Base-by-base conservation (phyloP, 2,888 invertebrate species). In the Drosophila meridionalis region DNA sequence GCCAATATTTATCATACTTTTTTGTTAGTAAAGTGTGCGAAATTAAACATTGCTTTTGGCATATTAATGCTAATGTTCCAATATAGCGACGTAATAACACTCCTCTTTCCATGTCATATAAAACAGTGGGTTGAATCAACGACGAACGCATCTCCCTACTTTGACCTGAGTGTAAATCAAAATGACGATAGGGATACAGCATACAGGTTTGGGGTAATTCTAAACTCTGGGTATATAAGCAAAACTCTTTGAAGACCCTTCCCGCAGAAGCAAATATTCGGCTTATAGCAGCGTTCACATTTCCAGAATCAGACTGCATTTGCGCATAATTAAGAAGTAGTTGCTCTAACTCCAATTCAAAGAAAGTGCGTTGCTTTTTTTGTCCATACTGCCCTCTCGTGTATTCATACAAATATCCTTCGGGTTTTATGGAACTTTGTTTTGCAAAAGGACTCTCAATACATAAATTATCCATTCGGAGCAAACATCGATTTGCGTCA, bases 211-310 rank as follows among this genome's bases (percentile, higher is more conserved):
- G 90, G 1, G 89, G 87, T 52, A 87, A 83, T 36, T 92, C 89
- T 55, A 92, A 76, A 36, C 84, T 90, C 47, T 92, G 89, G 0
- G 87, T 87, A 67, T 92, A 92, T 0, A 90, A 82, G 88, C 90
- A 91, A 59, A 92, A 92, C 60, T 92, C 92, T 0, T 82, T 69
- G 42, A 92, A 79, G 0, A 92, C 92, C 76, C 82, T 87, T 26
- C 88, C 73, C 0, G 82, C 86, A 0, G 92, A 92, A 7, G 26
- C 43, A 12, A 81, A 52, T 20, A 89, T 34, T n/a, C 61, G 58
- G 5, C 20, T 45, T 28, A 58, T 40, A 7, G 60, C 53, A 2
- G 14, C 6, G 34, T 73, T 34, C 52, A 60, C 6, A 2, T 32
- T 50, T 20, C 26, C 62, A 4, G 50, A 53, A 36, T 78, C 69